Percentiles rank a stretch among this genome's conserved stretches.
Evolutionary conservation across 2,888 invertebrate genomes (phyloP).

Genomic region (Biston betularia): DNA sequence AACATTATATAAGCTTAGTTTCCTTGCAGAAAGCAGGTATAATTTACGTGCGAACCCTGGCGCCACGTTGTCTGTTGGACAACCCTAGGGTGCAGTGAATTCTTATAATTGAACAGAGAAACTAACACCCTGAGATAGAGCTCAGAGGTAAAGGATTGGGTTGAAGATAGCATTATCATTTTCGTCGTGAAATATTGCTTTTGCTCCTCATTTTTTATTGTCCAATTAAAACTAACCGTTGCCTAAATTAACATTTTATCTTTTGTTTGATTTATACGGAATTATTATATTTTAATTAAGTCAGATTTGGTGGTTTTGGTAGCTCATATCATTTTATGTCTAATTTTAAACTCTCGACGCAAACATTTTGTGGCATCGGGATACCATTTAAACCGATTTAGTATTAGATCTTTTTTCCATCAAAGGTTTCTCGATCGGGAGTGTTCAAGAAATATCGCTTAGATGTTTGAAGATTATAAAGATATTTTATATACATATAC

Average conservation of each 20-base stretch:
- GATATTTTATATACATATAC: too few species aligned
- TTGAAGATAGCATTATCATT: conserved; percentile 13
- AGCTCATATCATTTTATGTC: too few species aligned
- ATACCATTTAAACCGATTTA: too few species aligned
- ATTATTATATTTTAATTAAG: too few species aligned
- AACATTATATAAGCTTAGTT: conserved; percentile 26
- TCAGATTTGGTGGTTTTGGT: too few species aligned
- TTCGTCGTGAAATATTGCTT: conserved; percentile 17
- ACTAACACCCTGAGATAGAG: conserved; percentile 33
- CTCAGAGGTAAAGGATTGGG: conserved; percentile 30
- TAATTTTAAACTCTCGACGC: too few species aligned
- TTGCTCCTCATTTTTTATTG: background rate
- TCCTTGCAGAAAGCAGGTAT: conserved; percentile 42
- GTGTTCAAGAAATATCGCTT: too few species aligned
- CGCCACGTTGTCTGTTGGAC: conserved; percentile 45
- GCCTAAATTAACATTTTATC: background rate
- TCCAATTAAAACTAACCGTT: background rate
- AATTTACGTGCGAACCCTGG: conserved; percentile 60
- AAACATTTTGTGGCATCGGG: too few species aligned
- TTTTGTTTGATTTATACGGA: too few species aligned
- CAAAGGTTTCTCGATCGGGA: too few species aligned
- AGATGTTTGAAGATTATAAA: too few species aligned
- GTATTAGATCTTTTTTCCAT: too few species aligned
- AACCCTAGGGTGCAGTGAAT: conserved; percentile 65
- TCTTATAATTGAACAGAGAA: conserved; percentile 67